Base-by-base conservation (phyloP, 2,113 vertebrate genomes). In the Casuarius casuarius region DNA sequence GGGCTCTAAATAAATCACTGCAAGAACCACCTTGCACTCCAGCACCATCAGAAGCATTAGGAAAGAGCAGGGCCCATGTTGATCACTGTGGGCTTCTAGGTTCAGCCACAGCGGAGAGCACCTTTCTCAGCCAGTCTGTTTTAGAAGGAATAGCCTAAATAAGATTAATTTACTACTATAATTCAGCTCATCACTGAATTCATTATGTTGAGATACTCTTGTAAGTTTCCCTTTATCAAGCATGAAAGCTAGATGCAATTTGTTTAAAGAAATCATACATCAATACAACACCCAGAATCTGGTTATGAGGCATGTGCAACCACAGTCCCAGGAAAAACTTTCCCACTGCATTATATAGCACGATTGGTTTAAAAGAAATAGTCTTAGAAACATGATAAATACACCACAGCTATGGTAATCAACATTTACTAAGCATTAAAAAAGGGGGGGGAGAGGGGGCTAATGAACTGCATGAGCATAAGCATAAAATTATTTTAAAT, bases 51-150 rank as follows among this genome's bases (percentile, higher is more conserved):
- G 46, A 76, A 48, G n/a, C 68, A 80, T 25, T 0, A 3, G 15
- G 73, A 63, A 19, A 58, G 48, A 4, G 0, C 0, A 51, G 12
- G 20, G 21, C 2, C 1, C 52, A 11, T 9, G 0, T 0, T 46
- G 21, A 63, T 4, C 10, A 7, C 26, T 4, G 13, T 15, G 7
- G 66, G 38, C 56, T 38, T 42, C 13, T 11, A 21, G 28, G 23
- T 8, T 56, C 0, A 0, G 16, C 11, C 31, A 15, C 29, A 3
- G 16, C 2, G 7, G 11, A 63, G 15, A 68, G 5, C 7, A 3
- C 38, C 58, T 31, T 40, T 31, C 10, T 56, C 35, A 33, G 48
- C 7, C 29, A 76, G 10, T 3, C 19, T 20, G 4, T 26, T 46
- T 13, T 54, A 26, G 38, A 85, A 46, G 22, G 26, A 88, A 65